Base-by-base conservation (phyloP, 2,797 vertebrate genomes). In the Megaceryle alcyon region DNA sequence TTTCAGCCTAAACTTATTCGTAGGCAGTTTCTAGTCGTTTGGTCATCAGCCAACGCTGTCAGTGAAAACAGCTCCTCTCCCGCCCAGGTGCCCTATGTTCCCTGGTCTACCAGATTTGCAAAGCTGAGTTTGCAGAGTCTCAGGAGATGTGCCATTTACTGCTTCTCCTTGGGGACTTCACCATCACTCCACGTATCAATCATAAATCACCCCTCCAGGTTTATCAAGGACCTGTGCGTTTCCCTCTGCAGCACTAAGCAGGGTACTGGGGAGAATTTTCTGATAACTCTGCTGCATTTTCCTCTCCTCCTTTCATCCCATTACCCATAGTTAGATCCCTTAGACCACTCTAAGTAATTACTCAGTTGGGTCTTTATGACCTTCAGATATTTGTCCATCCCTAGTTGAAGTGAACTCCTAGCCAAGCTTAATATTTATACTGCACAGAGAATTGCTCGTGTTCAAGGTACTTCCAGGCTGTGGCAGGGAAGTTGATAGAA, bases 261-360 rank as follows among this genome's bases (percentile, higher is more conserved):
- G 14, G 20, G 75, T 68, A 48, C 56, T 11, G 5, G 80, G 64
- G 76, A 89, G 83, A 81, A 92, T 92, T 92, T 95, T 86, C 80
- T 79, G 59, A 90, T 77, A 72, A 73, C 82, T 57, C 31, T 1
- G 17, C 57, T 69, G 71, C 86, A 85, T 82, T 93, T 95, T 75
- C 64, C 64, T 96, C 89, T 71, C 46, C 60, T 90, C 46, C 35
- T 91, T 83, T 92, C 92, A 94, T 95, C 82, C 94, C 82, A 94
- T 95, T 95, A 95, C 65, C 86, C 78, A 75, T 7, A 23, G 70
- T 41, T 92, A 59, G 19, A 77, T 71, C 81, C 71, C 92, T 88
- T 69, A 88, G 78, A 91, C 91, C 93, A 96, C 96, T 96, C 94
- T 95, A 96, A 94, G 59, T 95, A 95, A 96, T 96, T 97, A 89